Conservation (phyloP, 2,113 vertebrate genomes). For the Antigone vipio region DNA sequence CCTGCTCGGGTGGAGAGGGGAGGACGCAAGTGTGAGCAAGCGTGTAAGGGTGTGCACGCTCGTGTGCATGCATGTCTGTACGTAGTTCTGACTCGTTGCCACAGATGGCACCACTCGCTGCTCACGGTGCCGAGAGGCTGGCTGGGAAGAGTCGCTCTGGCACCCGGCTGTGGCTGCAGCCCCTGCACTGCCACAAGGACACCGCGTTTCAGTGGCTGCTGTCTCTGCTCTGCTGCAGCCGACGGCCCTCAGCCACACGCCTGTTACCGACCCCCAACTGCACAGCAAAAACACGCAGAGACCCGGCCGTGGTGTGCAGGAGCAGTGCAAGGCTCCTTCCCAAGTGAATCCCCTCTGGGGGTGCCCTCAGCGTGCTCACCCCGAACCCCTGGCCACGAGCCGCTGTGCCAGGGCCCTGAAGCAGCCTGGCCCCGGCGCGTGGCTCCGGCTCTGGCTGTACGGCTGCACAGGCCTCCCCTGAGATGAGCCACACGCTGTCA, state of each 20-base stretch:
- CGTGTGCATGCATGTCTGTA: rapidly evolving
- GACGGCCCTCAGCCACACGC: rapidly evolving
- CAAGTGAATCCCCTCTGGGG: not conserved
- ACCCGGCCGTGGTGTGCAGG: rapidly evolving
- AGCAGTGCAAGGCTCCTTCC: not conserved
- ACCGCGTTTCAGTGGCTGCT: not conserved
- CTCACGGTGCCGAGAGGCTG: rapidly evolving
- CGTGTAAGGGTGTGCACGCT: not conserved
- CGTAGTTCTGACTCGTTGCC: not conserved
- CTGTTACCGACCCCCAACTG: rapidly evolving
- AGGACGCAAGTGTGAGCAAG: not conserved
- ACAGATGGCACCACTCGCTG: not conserved
- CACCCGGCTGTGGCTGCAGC: not conserved
- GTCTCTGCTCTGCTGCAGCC: not conserved
- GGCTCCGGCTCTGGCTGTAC: rapidly evolving
- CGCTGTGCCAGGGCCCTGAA: rapidly evolving
- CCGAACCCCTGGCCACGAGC: rapidly evolving
- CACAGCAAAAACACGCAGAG: not conserved
- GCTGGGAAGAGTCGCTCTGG: not conserved
- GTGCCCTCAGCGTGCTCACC: not conserved
- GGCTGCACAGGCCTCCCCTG: not conserved
- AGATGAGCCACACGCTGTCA: rapidly evolving
- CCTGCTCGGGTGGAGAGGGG: not conserved
- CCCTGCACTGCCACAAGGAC: not conserved
- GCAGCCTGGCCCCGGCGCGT: rapidly evolving